Percentiles rank a stretch among this genome's conserved stretches.
Conservation (phyloP, 2,797 vertebrate genomes). For the Sus cebifrons region DNA sequence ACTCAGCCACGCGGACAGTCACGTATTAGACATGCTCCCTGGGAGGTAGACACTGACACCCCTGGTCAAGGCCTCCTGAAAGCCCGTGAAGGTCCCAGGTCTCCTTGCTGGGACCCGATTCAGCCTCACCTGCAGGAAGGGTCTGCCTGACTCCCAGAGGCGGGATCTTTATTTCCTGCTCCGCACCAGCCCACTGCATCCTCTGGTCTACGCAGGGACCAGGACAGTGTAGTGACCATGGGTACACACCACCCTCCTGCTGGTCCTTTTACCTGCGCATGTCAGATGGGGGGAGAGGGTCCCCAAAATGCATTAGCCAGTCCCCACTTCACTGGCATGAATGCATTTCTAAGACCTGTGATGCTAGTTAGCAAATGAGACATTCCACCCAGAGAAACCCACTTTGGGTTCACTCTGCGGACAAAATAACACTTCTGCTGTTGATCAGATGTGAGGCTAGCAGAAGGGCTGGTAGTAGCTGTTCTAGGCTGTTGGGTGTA, state of each 20-base stretch:
- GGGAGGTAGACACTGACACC: neutral
- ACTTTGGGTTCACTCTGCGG: too few species aligned
- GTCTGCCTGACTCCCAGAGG: too few species aligned
- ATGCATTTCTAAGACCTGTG: neutral
- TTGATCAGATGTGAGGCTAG: accelerated
- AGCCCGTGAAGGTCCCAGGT: neutral
- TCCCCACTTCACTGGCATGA: neutral
- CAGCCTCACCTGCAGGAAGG: neutral
- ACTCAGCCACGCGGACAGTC: accelerated
- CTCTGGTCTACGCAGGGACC: accelerated
- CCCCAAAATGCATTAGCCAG: neutral
- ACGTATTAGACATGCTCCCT: accelerated
- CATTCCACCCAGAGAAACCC: neutral
- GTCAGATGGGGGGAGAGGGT: accelerated
- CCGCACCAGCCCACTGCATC: neutral
- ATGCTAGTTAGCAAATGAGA: neutral
- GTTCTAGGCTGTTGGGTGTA: too few species aligned
- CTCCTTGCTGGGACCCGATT: neutral
- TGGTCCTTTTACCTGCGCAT: neutral
- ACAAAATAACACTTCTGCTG: too few species aligned
- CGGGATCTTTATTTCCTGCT: neutral
- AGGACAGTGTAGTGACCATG: accelerated
- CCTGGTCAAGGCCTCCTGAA: neutral
- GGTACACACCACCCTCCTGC: neutral
- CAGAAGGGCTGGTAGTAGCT: neutral